phyloP scores from a whole-genome alignment of 2,888 invertebrate genomes.

The Sceliomorpha sp. region DNA sequence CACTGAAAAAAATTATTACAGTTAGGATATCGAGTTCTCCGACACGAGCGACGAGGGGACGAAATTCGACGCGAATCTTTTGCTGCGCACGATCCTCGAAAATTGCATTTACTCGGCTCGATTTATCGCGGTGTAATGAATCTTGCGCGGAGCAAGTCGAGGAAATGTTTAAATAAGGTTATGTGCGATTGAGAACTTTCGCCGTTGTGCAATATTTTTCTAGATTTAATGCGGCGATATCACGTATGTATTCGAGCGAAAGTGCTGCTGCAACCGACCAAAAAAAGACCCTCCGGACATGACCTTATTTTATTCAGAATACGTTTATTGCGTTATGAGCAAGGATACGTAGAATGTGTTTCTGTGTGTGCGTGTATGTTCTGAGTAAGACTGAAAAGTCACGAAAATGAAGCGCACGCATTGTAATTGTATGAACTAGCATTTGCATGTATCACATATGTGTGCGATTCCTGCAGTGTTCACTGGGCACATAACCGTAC shows the following conservation, averaged over 20 bases:
- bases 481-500: slow-evolving; percentile 11
- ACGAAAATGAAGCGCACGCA: slow-evolving; percentile 19
- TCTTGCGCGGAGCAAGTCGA: slow-evolving; percentile 1
- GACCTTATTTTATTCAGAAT: slow-evolving; percentile 31
- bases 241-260: slow-evolving; percentile 18
- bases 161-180: neutral
- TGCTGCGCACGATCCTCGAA: too few species aligned
- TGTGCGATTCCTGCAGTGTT: slow-evolving; percentile 7
- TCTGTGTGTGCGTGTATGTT: too few species aligned
- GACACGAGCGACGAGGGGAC: too few species aligned
- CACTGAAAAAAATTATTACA: too few species aligned
- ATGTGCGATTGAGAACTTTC: slow-evolving; percentile 19
- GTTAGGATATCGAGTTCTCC: too few species aligned
- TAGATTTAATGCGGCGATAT: slow-evolving; percentile 23
- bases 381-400: slow-evolving; percentile 30
- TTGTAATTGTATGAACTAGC: slow-evolving; percentile 3
- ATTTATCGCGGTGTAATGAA: too few species aligned
- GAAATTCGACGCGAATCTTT: too few species aligned
- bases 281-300: slow-evolving; percentile 38
- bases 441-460: slow-evolving; percentile 2
- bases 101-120: too few species aligned
- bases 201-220: slow-evolving; percentile 24
- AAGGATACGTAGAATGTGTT: slow-evolving; percentile 20
- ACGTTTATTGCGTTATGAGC: slow-evolving; percentile 16
- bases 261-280: slow-evolving; percentile 29